Percentiles rank a stretch among this genome's conserved stretches.
Evolutionary conservation across 2,888 invertebrate genomes (phyloP).

Genomic region (Acleris laterana): DNA sequence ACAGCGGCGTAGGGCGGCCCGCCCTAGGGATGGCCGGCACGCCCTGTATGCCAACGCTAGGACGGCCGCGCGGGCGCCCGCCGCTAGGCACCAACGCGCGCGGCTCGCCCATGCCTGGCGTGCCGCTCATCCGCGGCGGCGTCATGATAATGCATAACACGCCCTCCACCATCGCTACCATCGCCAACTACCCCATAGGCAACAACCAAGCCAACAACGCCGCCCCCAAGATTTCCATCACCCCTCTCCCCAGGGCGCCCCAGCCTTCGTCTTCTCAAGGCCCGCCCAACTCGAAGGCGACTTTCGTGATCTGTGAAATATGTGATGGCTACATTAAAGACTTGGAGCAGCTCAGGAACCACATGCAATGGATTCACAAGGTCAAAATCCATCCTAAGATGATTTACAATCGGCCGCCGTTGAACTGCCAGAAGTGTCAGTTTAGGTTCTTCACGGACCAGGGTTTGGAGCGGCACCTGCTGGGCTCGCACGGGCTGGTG

Average conservation of each 20-base stretch:
- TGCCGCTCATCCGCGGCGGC: slow-evolving; percentile 80
- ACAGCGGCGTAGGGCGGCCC: slow-evolving; percentile 71
- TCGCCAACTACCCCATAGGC: slow-evolving; percentile 73
- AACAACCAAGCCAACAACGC: slow-evolving; percentile 71
- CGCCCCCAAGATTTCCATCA: slow-evolving; percentile 96
- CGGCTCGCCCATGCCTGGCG: slow-evolving; percentile 69
- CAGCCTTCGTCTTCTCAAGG: slow-evolving; percentile 74
- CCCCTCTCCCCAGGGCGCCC: slow-evolving; percentile 91
- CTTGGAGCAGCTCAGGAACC: slow-evolving; percentile 96
- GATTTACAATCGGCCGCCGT: slow-evolving; percentile 96
- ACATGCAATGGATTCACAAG: slow-evolving; percentile 99
- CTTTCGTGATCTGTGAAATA: slow-evolving; percentile 98
- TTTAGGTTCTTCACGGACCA: slow-evolving; percentile 98
- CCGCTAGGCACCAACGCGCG: slow-evolving; percentile 64
- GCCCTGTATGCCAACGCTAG: slow-evolving; percentile 63
- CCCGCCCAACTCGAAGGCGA: slow-evolving; percentile 86
- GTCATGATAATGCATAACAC: slow-evolving; percentile 89
- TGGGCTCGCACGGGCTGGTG: slow-evolving; percentile 97
- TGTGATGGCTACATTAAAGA: slow-evolving; percentile 99
- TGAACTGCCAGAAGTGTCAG: slow-evolving; percentile 98
- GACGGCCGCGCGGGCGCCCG: slow-evolving; percentile 78
- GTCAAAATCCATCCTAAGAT: slow-evolving; percentile 98
- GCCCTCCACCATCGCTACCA: slow-evolving; percentile 73
- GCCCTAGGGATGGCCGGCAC: slow-evolving; percentile 62
- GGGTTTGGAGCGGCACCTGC: slow-evolving; percentile 96